Evolutionary conservation across 2,113 vertebrate species (phyloP).

Genomic region (Pristiophorus japonicus): DNA sequence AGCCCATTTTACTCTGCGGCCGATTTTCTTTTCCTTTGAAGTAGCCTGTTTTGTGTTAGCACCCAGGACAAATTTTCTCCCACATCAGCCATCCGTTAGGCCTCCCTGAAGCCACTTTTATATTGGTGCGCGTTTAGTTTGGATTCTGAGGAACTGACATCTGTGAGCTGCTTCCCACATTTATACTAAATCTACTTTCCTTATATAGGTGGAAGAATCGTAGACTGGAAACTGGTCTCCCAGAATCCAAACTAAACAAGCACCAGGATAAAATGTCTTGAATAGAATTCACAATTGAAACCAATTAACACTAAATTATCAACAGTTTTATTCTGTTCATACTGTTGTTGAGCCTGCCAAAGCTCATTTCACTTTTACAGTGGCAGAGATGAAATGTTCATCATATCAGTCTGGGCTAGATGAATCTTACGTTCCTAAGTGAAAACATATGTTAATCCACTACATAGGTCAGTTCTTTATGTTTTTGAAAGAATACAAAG

Average conservation of each 20-base stretch:
- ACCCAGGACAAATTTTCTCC: neutral
- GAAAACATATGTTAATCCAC: no score
- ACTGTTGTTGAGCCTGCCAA: neutral
- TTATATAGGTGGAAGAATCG: neutral
- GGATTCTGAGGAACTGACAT: neutral
- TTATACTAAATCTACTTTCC: neutral
- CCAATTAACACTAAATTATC: neutral
- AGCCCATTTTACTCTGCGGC: neutral
- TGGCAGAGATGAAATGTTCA: neutral
- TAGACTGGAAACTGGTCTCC: neutral
- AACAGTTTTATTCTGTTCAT: neutral
- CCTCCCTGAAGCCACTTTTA: neutral
- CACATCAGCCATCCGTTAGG: neutral
- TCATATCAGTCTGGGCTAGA: no score
- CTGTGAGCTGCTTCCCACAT: neutral
- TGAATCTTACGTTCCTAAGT: no score
- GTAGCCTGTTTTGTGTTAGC: neutral
- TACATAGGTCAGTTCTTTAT: no score
- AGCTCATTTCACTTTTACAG: no score
- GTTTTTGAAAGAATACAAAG: no score
- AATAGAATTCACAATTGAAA: neutral
- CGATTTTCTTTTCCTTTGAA: neutral
- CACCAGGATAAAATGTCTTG: neutral
- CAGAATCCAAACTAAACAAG: neutral
- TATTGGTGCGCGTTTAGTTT: neutral